Percentiles rank a stretch among this genome's conserved stretches.
Conservation (phyloP, 1,140 invertebrate genomes). For the Diorhabda sublineata region DNA sequence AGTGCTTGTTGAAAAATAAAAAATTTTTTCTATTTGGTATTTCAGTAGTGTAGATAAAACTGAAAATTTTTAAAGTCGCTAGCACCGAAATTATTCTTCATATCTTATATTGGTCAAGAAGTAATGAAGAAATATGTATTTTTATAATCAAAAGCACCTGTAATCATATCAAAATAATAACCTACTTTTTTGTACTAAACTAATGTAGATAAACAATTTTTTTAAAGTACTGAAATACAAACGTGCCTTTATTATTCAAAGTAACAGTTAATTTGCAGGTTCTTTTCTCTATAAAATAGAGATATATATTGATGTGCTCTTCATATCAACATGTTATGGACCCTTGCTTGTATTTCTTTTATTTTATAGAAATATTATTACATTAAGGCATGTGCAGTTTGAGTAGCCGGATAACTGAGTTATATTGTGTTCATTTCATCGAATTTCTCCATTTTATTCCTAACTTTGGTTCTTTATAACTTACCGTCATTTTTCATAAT, state of each 20-base stretch:
- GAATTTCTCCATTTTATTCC: too few species aligned
- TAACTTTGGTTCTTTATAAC: too few species aligned
- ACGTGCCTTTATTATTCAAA: conserved; percentile 43
- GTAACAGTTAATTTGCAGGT: conserved; percentile 37
- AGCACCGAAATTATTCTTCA: too few species aligned
- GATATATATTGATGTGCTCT: conserved; percentile 32
- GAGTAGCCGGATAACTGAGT: too few species aligned
- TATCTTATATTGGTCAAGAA: too few species aligned
- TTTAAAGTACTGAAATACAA: conserved; percentile 43
- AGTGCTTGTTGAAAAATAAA: conserved; percentile 27
- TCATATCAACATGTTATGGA: conserved; percentile 43
- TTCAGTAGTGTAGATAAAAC: too few species aligned
- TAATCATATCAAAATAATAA: not conserved
- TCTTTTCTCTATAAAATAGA: conserved; percentile 20
- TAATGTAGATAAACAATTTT: conserved; percentile 2
- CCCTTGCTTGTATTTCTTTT: conserved; percentile 35
- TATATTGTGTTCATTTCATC: too few species aligned
- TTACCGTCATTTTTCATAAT: too few species aligned
- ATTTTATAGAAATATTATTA: not conserved
- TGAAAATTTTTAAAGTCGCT: too few species aligned
- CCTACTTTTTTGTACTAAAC: too few species aligned
- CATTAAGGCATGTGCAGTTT: too few species aligned
- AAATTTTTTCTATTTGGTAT: not conserved
- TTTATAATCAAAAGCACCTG: not conserved
- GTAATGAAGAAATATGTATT: not conserved